phyloP scores from a whole-genome alignment of 2,888 invertebrate genomes.

The Cephus spinipes region DNA sequence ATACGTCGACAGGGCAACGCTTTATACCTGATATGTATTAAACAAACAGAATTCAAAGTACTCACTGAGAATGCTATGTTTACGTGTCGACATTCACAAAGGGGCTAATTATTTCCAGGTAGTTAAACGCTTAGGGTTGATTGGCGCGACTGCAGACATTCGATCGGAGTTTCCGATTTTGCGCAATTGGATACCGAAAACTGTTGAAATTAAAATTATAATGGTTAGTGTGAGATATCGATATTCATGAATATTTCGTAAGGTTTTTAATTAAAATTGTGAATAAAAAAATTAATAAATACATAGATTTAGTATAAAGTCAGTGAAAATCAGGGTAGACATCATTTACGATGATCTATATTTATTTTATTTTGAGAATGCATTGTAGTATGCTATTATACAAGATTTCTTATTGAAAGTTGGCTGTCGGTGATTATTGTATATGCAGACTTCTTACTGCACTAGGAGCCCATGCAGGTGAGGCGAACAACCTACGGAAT shows the following conservation, averaged over 20 bases:
- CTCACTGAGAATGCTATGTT: not conserved
- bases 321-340: too few relatives aligned
- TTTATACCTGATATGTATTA: not conserved
- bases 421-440: too few relatives aligned
- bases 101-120: slow-evolving; percentile 45
- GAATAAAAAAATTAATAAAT: too few relatives aligned
- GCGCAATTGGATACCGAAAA: slow-evolving; percentile 12
- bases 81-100: not conserved
- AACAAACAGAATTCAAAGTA: not conserved
- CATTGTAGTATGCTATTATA: too few relatives aligned
- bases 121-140: slow-evolving; percentile 38
- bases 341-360: too few relatives aligned
- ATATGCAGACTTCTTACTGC: too few relatives aligned
- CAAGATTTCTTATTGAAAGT: too few relatives aligned
- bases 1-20: not conserved
- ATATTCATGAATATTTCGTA: slow-evolving; percentile 22
- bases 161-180: slow-evolving; percentile 41
- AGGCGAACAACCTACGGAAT: not conserved
- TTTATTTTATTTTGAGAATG: too few relatives aligned
- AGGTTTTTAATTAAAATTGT: not conserved
- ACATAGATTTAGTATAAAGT: too few relatives aligned
- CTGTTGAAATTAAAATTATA: slow-evolving; percentile 45
- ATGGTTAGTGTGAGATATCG: slow-evolving; percentile 50
- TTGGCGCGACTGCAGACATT: slow-evolving; percentile 46
- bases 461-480: too few relatives aligned